Conservation (phyloP, 2,888 invertebrate species). For the Monoplex corrugatus region DNA sequence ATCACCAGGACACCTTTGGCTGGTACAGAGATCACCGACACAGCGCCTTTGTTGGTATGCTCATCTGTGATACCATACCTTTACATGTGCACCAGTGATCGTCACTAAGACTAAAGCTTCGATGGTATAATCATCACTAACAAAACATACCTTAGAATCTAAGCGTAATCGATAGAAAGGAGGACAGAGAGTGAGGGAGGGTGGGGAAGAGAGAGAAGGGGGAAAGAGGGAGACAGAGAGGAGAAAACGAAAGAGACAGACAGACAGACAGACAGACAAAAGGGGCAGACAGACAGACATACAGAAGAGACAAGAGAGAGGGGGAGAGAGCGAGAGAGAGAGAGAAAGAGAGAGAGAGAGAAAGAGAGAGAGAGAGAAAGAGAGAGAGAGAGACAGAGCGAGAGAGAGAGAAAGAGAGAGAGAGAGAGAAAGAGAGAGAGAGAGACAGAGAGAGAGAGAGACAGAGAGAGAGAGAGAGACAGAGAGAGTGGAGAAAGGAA, state of each 20-base stretch:
- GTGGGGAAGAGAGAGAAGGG: not conserved
- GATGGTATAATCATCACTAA: too few species aligned
- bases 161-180: too few species aligned
- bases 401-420: not conserved
- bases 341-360: not conserved
- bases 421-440: not conserved
- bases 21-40: too few species aligned
- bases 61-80: too few species aligned
- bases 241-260: not conserved
- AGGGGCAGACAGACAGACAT: not conserved
- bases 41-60: too few species aligned
- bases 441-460: not conserved
- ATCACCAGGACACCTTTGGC: too few species aligned
- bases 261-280: too few species aligned
- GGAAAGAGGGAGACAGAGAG: conserved; percentile 27
- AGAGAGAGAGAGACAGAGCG: not conserved
- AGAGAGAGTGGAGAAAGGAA: too few species aligned
- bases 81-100: too few species aligned
- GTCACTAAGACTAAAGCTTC: too few species aligned
- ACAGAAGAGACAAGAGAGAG: conserved; percentile 29
- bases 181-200: too few species aligned
- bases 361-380: not conserved
- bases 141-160: too few species aligned
- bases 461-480: not conserved
- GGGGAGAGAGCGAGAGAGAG: not conserved